Percentiles rank a stretch among this genome's conserved stretches.
These are phyloP conservation scores for Oxytorus armatus DNA, from an alignment of 2,888 invertebrate species.

Conservation along the genomic window DNA sequence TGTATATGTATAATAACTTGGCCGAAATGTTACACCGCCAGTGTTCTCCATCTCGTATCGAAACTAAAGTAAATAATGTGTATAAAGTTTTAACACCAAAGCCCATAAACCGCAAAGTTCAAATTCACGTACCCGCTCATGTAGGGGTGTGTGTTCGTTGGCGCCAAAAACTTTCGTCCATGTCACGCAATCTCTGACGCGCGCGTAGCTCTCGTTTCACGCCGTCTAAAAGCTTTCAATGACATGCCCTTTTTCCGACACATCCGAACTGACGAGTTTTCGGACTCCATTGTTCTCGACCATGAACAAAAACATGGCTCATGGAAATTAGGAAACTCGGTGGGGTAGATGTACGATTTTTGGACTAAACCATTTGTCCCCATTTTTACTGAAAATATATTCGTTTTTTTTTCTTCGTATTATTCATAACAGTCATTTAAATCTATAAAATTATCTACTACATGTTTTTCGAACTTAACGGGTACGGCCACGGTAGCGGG, in stretches of 20 bases:
- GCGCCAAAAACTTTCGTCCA: constrained; percentile 33
- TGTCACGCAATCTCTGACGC: constrained; percentile 1
- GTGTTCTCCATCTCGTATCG: background rate
- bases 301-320: background rate
- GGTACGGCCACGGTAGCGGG: too few relatives aligned
- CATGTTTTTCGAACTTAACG: too few relatives aligned
- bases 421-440: too few relatives aligned
- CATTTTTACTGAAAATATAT: too few relatives aligned
- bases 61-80: background rate
- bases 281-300: background rate
- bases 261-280: background rate
- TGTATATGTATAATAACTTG: too few relatives aligned
- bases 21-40: too few relatives aligned
- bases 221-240: constrained; percentile 6
- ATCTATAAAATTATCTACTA: too few relatives aligned
- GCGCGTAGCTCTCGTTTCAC: background rate
- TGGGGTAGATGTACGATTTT: too few relatives aligned
- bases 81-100: constrained; percentile 1
- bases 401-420: too few relatives aligned
- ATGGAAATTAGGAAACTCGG: background rate
- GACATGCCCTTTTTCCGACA: background rate
- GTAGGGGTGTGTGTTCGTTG: background rate
- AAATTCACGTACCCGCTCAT: background rate
- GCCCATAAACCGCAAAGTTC: constrained; percentile 4
- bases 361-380: too few relatives aligned